Evolutionary conservation across 2,113 vertebrate species (phyloP).

Genomic region (Capreolus pygargus): DNA sequence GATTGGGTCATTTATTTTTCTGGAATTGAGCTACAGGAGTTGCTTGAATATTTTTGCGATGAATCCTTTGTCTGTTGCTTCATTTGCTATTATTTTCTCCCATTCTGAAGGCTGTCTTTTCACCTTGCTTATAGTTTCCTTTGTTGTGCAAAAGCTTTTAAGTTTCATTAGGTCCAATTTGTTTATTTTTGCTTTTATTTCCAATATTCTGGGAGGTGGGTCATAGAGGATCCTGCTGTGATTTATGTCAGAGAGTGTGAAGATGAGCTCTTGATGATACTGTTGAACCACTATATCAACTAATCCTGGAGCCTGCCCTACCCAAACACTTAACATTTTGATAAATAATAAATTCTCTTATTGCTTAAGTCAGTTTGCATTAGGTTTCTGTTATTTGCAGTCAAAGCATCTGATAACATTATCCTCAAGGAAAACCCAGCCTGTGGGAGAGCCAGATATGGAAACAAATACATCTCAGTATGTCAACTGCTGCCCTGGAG

Average conservation of each 20-base stretch:
- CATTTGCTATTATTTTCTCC: too few relatives aligned
- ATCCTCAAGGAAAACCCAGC: neutral
- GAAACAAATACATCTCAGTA: neutral
- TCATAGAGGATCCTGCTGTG: too few relatives aligned
- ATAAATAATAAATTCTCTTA: neutral
- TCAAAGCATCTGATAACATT: neutral
- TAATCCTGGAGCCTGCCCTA: neutral
- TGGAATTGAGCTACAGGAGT: too few relatives aligned
- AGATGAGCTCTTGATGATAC: neutral
- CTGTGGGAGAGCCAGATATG: neutral
- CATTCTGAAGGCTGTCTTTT: too few relatives aligned
- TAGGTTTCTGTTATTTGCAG: constrained; percentile 3
- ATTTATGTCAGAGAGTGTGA: neutral
- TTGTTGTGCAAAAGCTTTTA: too few relatives aligned
- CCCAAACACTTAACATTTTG: neutral
- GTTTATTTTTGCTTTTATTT: too few relatives aligned
- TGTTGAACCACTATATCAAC: neutral
- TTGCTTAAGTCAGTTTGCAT: constrained; percentile 10
- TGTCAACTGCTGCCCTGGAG: neutral
- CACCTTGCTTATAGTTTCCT: too few relatives aligned
- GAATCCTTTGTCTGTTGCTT: too few relatives aligned
- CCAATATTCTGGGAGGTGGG: too few relatives aligned
- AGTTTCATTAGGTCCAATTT: too few relatives aligned
- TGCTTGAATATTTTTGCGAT: too few relatives aligned
- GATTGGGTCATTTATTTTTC: too few relatives aligned